phyloP scores from a whole-genome alignment of 2,797 vertebrate species.

The Falco peregrinus region DNA sequence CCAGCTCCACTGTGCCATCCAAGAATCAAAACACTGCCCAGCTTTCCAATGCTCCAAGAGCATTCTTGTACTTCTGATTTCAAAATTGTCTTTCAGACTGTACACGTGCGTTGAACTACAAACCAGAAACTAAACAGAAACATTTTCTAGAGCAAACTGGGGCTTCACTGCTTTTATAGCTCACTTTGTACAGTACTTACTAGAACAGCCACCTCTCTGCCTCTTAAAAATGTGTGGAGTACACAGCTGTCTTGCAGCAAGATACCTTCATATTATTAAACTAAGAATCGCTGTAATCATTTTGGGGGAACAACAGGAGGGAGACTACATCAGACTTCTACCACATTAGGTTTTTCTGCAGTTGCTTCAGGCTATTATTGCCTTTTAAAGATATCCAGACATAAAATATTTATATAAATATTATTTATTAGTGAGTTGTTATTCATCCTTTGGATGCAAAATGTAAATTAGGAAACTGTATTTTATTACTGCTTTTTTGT shows the following conservation, averaged over 20 bases:
- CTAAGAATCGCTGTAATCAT: slow-evolving; percentile 27
- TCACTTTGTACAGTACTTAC: slow-evolving; percentile 54
- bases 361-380: slow-evolving; percentile 76
- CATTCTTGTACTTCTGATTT: neutral
- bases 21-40: slow-evolving; percentile 38
- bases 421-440: slow-evolving; percentile 89
- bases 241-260: slow-evolving; percentile 64
- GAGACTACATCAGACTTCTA: slow-evolving; percentile 34
- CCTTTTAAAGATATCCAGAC: slow-evolving; percentile 75
- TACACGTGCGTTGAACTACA: rapidly evolving
- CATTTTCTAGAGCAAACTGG: slow-evolving; percentile 15
- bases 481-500: slow-evolving; percentile 88
- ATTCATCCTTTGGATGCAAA: slow-evolving; percentile 83
- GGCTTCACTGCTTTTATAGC: slow-evolving; percentile 43
- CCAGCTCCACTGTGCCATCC: slow-evolving; percentile 53
- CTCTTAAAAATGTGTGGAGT: slow-evolving; percentile 50
- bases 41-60: slow-evolving; percentile 8
- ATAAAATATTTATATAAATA: slow-evolving; percentile 86
- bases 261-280: slow-evolving; percentile 44
- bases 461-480: slow-evolving; percentile 84
- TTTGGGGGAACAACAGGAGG: neutral
- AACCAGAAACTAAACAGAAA: neutral
- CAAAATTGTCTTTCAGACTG: neutral
- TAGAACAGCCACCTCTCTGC: slow-evolving; percentile 36
- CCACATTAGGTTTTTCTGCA: slow-evolving; percentile 68